phyloP scores from a whole-genome alignment of 2,113 vertebrate genomes.

The Takifugu bimaculatus region DNA sequence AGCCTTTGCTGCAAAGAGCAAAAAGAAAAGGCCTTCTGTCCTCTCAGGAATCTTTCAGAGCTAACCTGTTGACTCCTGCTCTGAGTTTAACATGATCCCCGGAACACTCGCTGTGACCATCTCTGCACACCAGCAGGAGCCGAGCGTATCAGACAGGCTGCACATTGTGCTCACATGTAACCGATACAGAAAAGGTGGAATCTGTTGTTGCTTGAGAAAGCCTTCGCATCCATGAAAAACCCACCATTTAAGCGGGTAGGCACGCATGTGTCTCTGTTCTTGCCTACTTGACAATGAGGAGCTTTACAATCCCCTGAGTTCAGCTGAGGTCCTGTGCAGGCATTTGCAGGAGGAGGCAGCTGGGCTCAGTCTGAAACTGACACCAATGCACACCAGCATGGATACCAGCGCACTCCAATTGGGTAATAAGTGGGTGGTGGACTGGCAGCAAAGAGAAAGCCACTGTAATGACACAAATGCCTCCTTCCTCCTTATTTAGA shows the following conservation, averaged over 20 bases:
- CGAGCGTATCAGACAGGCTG: slow-evolving; percentile 57
- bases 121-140: slow-evolving; percentile 21
- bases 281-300: slow-evolving; percentile 28
- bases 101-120: slow-evolving; percentile 32
- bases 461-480: slow-evolving; percentile 70
- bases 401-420: slow-evolving; percentile 61
- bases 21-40: slow-evolving; percentile 54
- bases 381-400: slow-evolving; percentile 57
- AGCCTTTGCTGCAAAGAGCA: too few species aligned
- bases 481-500: slow-evolving; percentile 4
- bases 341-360: neutral
- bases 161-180: slow-evolving; percentile 59
- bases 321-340: slow-evolving; percentile 22
- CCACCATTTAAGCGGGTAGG: slow-evolving; percentile 3
- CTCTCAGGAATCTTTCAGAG: slow-evolving; percentile 18
- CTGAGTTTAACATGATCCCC: slow-evolving; percentile 35
- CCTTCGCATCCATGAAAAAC: too few species aligned
- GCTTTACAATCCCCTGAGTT: slow-evolving; percentile 17
- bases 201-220: slow-evolving; percentile 7
- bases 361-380: neutral
- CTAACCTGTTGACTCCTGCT: slow-evolving; percentile 17
- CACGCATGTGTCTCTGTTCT: slow-evolving; percentile 30
- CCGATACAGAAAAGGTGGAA: slow-evolving; percentile 46
- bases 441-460: slow-evolving; percentile 56
- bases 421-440: slow-evolving; percentile 74